phyloP scores from a whole-genome alignment of 2,888 invertebrate species.

The Xanthorhoe designata region DNA sequence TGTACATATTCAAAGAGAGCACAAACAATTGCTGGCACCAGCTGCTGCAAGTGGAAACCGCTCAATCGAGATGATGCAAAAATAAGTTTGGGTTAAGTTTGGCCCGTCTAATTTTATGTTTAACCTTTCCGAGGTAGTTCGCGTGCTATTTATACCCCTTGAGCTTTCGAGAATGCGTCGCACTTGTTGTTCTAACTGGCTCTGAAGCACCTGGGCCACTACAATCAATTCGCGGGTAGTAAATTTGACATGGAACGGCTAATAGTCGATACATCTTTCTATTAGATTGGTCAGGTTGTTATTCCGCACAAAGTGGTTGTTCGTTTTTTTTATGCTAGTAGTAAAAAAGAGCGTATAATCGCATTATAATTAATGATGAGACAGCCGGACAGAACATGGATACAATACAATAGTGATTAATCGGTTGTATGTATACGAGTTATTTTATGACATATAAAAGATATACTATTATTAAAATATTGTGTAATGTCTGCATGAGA shows the following conservation, averaged over 20 bases:
- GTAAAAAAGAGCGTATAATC: no score
- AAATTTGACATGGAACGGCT: constrained; percentile 45
- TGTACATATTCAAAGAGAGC: background rate
- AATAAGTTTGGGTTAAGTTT: constrained; percentile 81
- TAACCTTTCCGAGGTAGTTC: constrained; percentile 77
- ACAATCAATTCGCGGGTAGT: constrained; percentile 41
- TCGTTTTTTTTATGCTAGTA: background rate
- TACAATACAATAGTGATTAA: no score
- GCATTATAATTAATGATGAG: background rate
- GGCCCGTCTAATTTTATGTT: constrained; percentile 73
- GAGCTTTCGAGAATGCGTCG: constrained; percentile 64
- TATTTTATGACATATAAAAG: no score
- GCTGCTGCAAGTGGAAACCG: constrained; percentile 52
- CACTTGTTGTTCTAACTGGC: constrained; percentile 38
- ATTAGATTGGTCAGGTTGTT: constrained; percentile 23
- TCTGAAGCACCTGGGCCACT: constrained; percentile 41
- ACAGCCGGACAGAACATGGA: background rate
- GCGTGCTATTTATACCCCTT: constrained; percentile 67
- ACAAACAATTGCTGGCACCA: constrained; percentile 32
- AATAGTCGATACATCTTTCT: constrained; percentile 29
- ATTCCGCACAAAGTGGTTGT: no score
- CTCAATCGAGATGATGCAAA: constrained; percentile 55
- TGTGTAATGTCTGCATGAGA: constrained; percentile 3
- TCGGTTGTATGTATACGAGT: no score
- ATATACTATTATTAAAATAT: no score